phyloP scores from a whole-genome alignment of 2,113 vertebrate genomes.

The Nyctibius bracteatus region DNA sequence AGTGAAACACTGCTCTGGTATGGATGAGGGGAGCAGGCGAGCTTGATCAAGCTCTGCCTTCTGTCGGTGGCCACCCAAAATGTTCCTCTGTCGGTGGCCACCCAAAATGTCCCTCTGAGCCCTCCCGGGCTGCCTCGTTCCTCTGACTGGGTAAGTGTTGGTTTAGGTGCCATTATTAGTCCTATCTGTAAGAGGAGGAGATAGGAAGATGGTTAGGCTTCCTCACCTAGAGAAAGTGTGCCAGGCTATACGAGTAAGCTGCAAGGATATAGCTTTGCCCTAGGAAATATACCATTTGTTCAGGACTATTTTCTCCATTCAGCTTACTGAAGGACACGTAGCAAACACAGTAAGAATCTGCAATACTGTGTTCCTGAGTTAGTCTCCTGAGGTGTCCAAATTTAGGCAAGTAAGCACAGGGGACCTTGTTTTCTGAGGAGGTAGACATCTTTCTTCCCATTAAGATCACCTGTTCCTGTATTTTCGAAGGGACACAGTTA shows the following conservation, averaged over 20 bases:
- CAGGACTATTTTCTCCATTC: background rate
- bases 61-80: background rate
- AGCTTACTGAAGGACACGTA: background rate
- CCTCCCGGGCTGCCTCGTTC: background rate
- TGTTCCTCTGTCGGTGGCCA: background rate
- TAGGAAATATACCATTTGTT: background rate
- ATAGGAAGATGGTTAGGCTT: background rate
- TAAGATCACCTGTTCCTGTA: accelerated
- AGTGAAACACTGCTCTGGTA: background rate
- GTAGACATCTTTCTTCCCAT: background rate
- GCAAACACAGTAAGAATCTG: background rate
- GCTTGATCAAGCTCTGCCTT: background rate
- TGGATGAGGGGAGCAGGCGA: background rate
- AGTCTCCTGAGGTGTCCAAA: background rate
- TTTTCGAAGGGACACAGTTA: background rate
- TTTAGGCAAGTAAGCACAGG: background rate
- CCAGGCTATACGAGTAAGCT: background rate
- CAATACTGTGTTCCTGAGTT: background rate
- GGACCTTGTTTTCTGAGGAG: background rate
- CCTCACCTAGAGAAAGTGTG: background rate
- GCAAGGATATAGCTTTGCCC: background rate
- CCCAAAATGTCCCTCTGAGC: background rate
- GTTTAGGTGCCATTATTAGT: background rate
- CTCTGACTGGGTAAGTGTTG: background rate
- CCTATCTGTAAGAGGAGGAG: background rate